Evolutionary conservation across 2,113 vertebrate species (phyloP).

Genomic region (Oryzias melastigma): DNA sequence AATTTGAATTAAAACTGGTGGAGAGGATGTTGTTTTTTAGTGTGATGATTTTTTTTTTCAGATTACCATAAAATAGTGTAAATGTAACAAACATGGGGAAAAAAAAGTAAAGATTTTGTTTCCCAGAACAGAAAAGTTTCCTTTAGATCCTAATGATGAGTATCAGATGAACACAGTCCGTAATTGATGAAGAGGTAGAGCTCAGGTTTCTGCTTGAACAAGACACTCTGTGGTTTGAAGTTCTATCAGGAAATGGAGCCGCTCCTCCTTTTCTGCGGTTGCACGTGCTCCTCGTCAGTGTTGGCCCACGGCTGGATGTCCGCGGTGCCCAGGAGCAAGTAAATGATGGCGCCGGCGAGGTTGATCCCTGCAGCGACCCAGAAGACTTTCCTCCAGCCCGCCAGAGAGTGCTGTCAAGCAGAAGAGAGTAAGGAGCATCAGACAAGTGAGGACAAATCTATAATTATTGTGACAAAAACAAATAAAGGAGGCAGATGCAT

Average conservation of each 20-base stretch:
- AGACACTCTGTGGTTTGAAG: neutral
- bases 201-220: neutral
- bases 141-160: too few relatives aligned
- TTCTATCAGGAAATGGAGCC: neutral
- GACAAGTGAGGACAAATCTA: too few relatives aligned
- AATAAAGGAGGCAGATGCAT: neutral
- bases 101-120: too few relatives aligned
- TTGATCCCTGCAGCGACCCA: slow-evolving; percentile 69
- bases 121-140: too few relatives aligned
- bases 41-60: too few relatives aligned
- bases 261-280: slow-evolving; percentile 9
- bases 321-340: slow-evolving; percentile 64
- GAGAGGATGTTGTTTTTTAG: too few relatives aligned
- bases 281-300: slow-evolving; percentile 53
- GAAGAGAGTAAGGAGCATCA: neutral
- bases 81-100: too few relatives aligned
- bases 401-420: slow-evolving; percentile 65
- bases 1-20: too few relatives aligned
- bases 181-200: too few relatives aligned
- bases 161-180: too few relatives aligned
- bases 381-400: slow-evolving; percentile 78
- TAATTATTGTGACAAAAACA: too few relatives aligned
- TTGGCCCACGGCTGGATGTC: slow-evolving; percentile 77
- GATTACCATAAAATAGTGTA: too few relatives aligned
- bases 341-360: slow-evolving; percentile 66